Evolutionary conservation across 2,888 invertebrate species (phyloP), one percentile per base, ranked within the genome.

Genomic region (Sesia apiformis): DNA sequence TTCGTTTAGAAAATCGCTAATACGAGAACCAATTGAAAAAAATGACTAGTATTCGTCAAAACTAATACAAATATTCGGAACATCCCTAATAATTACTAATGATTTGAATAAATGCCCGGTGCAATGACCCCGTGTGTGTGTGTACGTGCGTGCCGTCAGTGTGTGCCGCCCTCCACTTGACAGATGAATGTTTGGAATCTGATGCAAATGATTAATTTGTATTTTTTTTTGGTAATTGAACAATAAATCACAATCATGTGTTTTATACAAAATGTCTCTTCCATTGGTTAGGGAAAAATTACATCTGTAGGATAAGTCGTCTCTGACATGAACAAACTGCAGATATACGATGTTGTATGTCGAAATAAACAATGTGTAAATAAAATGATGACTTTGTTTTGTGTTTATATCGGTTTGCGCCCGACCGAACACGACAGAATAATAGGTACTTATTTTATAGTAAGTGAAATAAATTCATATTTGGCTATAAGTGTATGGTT

Each of bases 301-400:
- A 65, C 70, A 63, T 66, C 77, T 68, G 71, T 76, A 83, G 82
- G 63, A 56, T 87, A 88, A 87, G 87, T 76, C 73, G 78, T 1
- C 2, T 84, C 76, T 70, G 84, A 83, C 86, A 86, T 84, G 88
- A 88, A 88, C 88, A 88, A 88, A 86, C 80, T 75, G 68, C 4
- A 77, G 85, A 86, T 85, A 83, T 85, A 87, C 84, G 66, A 72
- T 72, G 76, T 74, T 83, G 84, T 88, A 88, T 87, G 86, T 87
- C 87, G 7, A 46, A 46, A 46, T 70, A 80, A 82, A 76, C 64
- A 68, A 80, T 84, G 70, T 88, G 88, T 88, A 88, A 88, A 88
- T 88, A 88, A 86, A 79, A 40, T 54, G 52, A 52, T 52, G 58
- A 58, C 58, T 56, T 58, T 58, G 54, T 50, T 50, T 39, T 50